Evolutionary conservation across 2,113 vertebrate genomes (phyloP), one percentile per base, ranked within the genome.

Genomic region (Gallinago paraguaiae): DNA sequence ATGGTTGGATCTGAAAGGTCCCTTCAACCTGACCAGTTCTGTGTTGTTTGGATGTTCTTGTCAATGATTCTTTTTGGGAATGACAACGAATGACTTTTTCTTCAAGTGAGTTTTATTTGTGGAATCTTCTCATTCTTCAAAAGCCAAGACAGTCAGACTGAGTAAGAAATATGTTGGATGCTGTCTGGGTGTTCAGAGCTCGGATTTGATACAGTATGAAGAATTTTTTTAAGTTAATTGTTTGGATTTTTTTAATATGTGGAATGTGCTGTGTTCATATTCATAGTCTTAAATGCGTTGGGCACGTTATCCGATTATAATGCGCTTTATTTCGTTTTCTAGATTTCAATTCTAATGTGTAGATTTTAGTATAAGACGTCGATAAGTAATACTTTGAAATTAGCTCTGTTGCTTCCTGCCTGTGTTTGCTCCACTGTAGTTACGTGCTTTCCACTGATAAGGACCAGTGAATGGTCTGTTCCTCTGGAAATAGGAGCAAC

Each of bases 121-220:
- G 28, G 35, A 70, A 11, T 41, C 28, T 23, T 88, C 17, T 41
- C 17, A 48, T 9, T 74, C 30, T 70, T 76, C 64, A 45, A 50
- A 79, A 19, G 27, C 28, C 14, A 13, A 39, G 61, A 7, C 0
- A 13, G n/a, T 30, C 63, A 33, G 7, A 7, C 23, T 10, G 37
- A 57, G 6, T 17, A 27, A 61, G 30, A 10, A 63, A n/a, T 8
- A 9, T 12, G 3, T 9, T 48, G 45, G 46, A 3, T 72, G 17
- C 33, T 77, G 46, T 27, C 25, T 25, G n/a, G 56, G 5, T 2
- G 3, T 64, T 50, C 13, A 37, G 20, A 31, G 18, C 23, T 90
- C 77, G 75, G 6, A 7, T 39, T 19, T 67, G 31, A 8, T 25
- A 4, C 0, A 4, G 43, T 13, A 10, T 1, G 4, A 54, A 46